Percentiles rank a stretch among this genome's conserved stretches.
These are phyloP conservation scores for Enteromius fasciolatus DNA, from an alignment of 2,797 vertebrate species.

Conservation along the genomic window DNA sequence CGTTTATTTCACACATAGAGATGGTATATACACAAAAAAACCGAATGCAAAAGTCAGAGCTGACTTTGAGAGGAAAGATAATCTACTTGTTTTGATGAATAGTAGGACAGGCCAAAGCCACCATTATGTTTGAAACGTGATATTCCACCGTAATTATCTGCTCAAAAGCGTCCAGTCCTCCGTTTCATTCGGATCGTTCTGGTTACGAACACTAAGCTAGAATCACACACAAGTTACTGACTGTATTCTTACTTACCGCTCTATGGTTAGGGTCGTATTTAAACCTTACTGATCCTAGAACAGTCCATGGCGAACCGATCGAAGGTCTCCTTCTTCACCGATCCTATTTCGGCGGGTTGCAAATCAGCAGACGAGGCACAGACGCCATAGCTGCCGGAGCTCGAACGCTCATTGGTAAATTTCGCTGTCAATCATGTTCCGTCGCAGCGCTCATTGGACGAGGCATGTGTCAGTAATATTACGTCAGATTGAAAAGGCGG, in stretches of 20 bases:
- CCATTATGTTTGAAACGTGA: conserved; percentile 54
- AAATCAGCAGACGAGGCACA: conserved; percentile 73
- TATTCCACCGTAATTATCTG: conserved; percentile 37
- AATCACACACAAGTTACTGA: conserved; percentile 65
- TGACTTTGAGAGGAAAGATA: conserved; percentile 42
- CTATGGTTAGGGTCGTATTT: conserved; percentile 58
- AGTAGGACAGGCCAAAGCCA: conserved; percentile 53
- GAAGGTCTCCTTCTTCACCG: conserved; percentile 77
- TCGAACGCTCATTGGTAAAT: conserved; percentile 63
- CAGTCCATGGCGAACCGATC: conserved; percentile 71
- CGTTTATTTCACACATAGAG: conserved; percentile 2
- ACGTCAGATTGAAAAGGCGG: conserved; percentile 47
- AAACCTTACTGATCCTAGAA: conserved; percentile 82
- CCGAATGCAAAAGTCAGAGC: not conserved
- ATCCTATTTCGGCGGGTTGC: conserved; percentile 75
- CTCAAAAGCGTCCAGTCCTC: not conserved
- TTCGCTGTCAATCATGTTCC: conserved; percentile 44
- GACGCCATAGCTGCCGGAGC: conserved; percentile 51
- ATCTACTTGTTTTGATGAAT: conserved; percentile 55
- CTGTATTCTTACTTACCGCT: conserved; percentile 76
- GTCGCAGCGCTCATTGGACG: conserved; percentile 51
- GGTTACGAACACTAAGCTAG: conserved; percentile 45
- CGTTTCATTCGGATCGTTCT: conserved; percentile 11
- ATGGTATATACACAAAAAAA: not conserved
- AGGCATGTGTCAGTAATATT: not conserved